Conservation (phyloP, 2,113 vertebrate species). For the Lepus timidus region DNA sequence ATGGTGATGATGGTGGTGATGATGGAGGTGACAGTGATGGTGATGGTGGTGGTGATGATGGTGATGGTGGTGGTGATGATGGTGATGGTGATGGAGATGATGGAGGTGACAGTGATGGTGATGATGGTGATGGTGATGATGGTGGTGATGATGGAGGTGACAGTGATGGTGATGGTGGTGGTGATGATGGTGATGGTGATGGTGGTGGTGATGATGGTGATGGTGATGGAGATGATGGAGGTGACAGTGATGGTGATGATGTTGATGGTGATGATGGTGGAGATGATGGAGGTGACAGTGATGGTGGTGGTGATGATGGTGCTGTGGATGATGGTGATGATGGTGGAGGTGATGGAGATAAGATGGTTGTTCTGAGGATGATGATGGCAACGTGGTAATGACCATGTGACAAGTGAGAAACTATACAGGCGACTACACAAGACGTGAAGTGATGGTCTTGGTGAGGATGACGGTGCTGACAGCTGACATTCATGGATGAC, state of each 20-base stretch:
- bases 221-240: background rate
- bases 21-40: too few relatives aligned
- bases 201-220: background rate
- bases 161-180: background rate
- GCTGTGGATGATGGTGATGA: background rate
- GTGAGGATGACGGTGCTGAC: background rate
- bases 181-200: background rate
- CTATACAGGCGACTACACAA: background rate
- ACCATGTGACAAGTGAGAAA: background rate
- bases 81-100: background rate
- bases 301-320: background rate
- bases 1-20: background rate
- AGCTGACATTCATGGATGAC: background rate
- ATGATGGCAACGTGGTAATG: rapidly evolving
- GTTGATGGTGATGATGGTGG: background rate
- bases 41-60: background rate
- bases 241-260: background rate
- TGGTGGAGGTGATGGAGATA: background rate
- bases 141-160: background rate
- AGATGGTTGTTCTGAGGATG: background rate
- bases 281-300: background rate
- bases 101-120: background rate
- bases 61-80: rapidly evolving
- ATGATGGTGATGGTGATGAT: background rate
- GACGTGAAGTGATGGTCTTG: too few relatives aligned